phyloP scores from a whole-genome alignment of 1,140 invertebrate species.

The Panagrolaimus sp. region DNA sequence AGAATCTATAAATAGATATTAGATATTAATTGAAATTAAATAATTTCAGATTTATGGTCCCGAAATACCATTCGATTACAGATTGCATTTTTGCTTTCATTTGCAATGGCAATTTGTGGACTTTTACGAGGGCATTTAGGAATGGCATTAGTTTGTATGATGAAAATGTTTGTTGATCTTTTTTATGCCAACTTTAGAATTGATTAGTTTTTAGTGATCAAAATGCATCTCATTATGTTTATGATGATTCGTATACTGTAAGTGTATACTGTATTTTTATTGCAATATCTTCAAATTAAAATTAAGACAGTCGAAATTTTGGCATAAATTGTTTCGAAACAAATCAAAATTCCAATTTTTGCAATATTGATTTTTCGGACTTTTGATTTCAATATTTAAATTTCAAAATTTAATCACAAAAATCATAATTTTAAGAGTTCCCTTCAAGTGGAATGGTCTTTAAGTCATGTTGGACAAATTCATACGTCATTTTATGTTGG shows the following conservation, averaged over 20 bases:
- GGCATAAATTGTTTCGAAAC: no score
- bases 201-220: background rate
- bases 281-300: no score
- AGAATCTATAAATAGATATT: no score
- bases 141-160: conserved; percentile 16
- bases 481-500: conserved; percentile 7
- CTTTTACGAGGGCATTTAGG: conserved; percentile 1
- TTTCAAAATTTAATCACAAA: no score
- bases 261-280: no score
- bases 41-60: conserved; percentile 1
- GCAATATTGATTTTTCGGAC: no score
- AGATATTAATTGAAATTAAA: background rate
- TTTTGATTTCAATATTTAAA: no score
- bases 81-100: background rate
- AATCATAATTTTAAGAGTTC: background rate
- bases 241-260: background rate
- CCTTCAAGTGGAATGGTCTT: conserved; percentile 2
- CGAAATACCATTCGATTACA: background rate
- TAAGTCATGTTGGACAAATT: background rate
- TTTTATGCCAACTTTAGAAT: background rate
- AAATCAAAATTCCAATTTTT: no score
- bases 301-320: no score
- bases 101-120: conserved; percentile 10
- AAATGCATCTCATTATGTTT: background rate
- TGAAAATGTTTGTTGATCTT: background rate